Base-by-base conservation (phyloP, 2,113 vertebrate species). In the Takifugu bimaculatus region DNA sequence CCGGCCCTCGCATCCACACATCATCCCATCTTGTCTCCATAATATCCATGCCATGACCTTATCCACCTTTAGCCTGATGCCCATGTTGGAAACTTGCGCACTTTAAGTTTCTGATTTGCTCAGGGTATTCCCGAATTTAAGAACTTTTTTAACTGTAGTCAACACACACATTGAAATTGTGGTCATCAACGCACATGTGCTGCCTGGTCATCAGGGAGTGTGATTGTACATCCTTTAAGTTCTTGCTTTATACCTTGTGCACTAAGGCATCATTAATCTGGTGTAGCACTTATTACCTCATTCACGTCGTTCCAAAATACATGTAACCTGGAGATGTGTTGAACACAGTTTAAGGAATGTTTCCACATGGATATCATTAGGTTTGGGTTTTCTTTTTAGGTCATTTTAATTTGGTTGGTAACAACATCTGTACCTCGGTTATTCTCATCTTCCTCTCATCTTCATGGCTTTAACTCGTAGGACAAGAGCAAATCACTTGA, bases 121-220 rank as follows among this genome's bases (percentile, higher is more conserved):
- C 77, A 78, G 77, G 85, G 64, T 70, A 5, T 57, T 10, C 47
- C 27, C 25, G 25, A 35, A 39, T 39, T 39, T 9, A 60, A 12
- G 7, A 52, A 60, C 51, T 57, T 82, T 77, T 71, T 78, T 28
- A 82, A 71, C 55, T 65, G 12, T 79, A 54, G 57, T 69, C 65
- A 77, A 84, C 67, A 57, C 58, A 58, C 9, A 48, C 47, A 63
- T n/a, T 42, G 72, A 62, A 78, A 82, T 45, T 26, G 45, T 60
- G 39, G 66, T 81, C 78, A 77, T 64, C 39, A 65, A 78, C 70
- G 83, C 87, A 90, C 84, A 90, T 70, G 53, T 71, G 51, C 45
- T 14, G 27, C 62, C 71, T 71, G 59, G 65, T 64, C 50, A 65
- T 28, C 56, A 80, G 68, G 50, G 68, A 59, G 35, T 72, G 58